Conservation (phyloP, 2,888 invertebrate genomes). For the Brenthis ino region DNA sequence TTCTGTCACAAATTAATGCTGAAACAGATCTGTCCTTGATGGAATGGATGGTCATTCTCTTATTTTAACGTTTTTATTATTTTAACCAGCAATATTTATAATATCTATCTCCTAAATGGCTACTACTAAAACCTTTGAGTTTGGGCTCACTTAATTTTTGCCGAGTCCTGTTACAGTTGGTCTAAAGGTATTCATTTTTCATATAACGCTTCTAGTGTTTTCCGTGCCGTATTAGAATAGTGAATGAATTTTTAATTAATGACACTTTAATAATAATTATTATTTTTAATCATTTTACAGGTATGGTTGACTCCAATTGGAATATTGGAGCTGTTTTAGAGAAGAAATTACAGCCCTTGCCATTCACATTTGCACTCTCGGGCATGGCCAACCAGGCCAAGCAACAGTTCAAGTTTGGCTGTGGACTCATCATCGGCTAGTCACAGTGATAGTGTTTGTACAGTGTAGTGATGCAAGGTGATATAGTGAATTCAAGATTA, state of each 20-base stretch:
- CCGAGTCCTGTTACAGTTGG: too few species aligned
- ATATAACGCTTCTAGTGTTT: too few species aligned
- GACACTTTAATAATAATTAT: too few species aligned
- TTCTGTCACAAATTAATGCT: too few species aligned
- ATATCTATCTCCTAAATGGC: too few species aligned
- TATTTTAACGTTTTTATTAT: neutral
- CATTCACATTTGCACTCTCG: slow-evolving; percentile 96
- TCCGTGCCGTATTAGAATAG: too few species aligned
- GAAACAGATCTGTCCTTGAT: neutral
- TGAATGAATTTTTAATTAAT: too few species aligned
- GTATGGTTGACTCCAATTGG: slow-evolving; percentile 96
- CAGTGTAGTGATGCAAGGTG: slow-evolving; percentile 16
- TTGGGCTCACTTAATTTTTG: too few species aligned
- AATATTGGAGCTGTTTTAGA: slow-evolving; percentile 96
- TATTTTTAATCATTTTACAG: slow-evolving; percentile 69
- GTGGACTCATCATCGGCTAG: slow-evolving; percentile 96
- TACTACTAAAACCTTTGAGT: too few species aligned
- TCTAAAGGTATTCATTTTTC: too few species aligned
- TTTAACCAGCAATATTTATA: neutral
- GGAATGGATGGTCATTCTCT: neutral
- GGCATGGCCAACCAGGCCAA: slow-evolving; percentile 96
- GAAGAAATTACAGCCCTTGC: slow-evolving; percentile 95
- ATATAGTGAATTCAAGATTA: neutral
- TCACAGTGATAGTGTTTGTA: slow-evolving; percentile 28
- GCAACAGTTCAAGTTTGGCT: slow-evolving; percentile 95